Evolutionary conservation across 2,113 vertebrate genomes (phyloP).

Genomic region (Carassius gibelio): DNA sequence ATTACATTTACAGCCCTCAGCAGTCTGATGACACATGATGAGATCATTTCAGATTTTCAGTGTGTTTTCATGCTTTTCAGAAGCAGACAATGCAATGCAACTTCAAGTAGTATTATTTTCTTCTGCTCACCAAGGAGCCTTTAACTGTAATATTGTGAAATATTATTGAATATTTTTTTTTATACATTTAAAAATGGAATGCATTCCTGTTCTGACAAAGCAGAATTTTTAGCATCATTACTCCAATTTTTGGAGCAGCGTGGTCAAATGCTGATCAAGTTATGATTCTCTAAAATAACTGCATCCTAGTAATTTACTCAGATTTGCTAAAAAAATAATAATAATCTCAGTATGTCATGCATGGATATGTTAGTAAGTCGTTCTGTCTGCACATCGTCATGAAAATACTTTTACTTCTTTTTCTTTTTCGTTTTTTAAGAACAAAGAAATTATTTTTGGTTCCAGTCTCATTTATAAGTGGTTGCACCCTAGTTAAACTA

Average conservation of each 20-base stretch:
- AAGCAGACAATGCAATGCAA: neutral
- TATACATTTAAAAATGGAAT: too few species aligned
- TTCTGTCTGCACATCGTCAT: neutral
- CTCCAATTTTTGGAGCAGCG: too few species aligned
- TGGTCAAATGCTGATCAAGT: too few species aligned
- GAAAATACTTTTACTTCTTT: neutral
- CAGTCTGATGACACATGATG: neutral
- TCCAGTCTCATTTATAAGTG: slow-evolving; percentile 7
- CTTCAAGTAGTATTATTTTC: neutral
- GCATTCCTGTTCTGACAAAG: too few species aligned
- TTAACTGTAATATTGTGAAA: too few species aligned
- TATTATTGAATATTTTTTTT: too few species aligned
- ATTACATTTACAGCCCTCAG: slow-evolving; percentile 4
- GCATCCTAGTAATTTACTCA: too few species aligned
- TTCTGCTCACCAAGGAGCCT: neutral
- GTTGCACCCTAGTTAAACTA: neutral
- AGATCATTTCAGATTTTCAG: slow-evolving; percentile 5
- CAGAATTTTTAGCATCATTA: too few species aligned
- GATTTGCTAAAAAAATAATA: neutral
- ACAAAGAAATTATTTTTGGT: neutral
- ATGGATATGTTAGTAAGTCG: neutral
- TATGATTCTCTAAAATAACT: too few species aligned
- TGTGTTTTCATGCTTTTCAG: neutral
- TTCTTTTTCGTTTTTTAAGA: neutral
- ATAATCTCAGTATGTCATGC: neutral